These are phyloP conservation scores for Lepus europaeus DNA, from an alignment of 2,113 vertebrate species.

Conservation along the genomic window DNA sequence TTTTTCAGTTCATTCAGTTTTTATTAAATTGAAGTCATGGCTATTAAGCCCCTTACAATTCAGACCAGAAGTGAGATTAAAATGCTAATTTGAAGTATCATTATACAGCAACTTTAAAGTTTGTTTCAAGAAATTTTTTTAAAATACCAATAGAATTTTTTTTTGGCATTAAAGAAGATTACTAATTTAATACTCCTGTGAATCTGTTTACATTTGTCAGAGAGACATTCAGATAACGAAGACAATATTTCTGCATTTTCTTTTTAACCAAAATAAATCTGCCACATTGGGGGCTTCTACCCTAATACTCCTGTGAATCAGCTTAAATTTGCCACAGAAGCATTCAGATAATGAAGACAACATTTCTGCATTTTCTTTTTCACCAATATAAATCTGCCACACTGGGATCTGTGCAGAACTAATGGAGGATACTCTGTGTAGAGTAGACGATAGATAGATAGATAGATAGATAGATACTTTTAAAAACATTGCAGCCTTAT, in stretches of 20 bases:
- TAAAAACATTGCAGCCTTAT: neutral
- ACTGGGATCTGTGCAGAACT: neutral
- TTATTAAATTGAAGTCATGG: neutral
- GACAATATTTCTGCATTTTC: neutral
- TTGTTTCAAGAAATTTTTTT: neutral
- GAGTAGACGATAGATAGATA: neutral
- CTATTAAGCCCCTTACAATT: neutral
- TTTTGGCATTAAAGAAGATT: neutral
- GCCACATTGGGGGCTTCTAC: neutral
- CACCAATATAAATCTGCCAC: neutral
- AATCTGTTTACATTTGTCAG: neutral
- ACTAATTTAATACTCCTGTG: neutral
- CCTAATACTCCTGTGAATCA: neutral
- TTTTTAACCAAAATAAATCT: neutral
- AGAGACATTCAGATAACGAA: neutral
- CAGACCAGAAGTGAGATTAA: neutral
- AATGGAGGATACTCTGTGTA: neutral
- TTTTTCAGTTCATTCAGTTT: neutral
- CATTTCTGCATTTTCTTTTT: neutral
- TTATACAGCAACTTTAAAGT: neutral
- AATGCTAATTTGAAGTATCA: neutral
- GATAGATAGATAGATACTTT: neutral
- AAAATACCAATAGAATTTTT: neutral
- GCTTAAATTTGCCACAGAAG: neutral
- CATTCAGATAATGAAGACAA: constrained; percentile 3